A percentile compares a stretch with the other conserved stretches of the same genome.
These are phyloP conservation scores for Drosophila sulfurigaster DNA, from an alignment of 1,140 invertebrate species.

Conservation along the genomic window DNA sequence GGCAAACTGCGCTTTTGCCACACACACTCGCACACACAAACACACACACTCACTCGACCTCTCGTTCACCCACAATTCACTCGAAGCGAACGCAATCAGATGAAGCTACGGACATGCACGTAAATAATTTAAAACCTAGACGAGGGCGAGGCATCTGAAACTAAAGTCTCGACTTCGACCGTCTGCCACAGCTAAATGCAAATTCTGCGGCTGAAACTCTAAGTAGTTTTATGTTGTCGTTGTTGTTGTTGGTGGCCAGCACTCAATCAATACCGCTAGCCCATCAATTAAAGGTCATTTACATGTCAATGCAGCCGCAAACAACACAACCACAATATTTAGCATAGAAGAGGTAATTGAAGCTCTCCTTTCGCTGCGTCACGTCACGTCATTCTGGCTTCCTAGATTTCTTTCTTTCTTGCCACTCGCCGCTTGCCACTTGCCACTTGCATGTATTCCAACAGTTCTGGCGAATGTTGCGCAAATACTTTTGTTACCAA, in stretches of 20 bases:
- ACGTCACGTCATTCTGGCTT: conserved; percentile 67
- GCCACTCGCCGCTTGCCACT: not conserved
- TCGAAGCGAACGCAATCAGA: conserved; percentile 55
- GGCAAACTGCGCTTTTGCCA: conserved; percentile 71
- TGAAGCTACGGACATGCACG: conserved; percentile 60
- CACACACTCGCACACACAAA: not conserved
- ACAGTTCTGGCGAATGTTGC: conserved; percentile 28
- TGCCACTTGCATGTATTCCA: conserved; percentile 34
- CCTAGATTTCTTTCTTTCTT: conserved; percentile 11
- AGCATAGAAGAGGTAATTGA: conserved; percentile 51
- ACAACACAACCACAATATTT: conserved; percentile 42
- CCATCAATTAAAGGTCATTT: conserved; percentile 83
- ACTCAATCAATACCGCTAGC: conserved; percentile 72
- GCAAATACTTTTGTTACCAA: conserved; percentile 67
- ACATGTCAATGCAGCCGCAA: conserved; percentile 73
- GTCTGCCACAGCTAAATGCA: conserved; percentile 13
- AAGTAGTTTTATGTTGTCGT: conserved; percentile 32
- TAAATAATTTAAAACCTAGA: conserved; percentile 75
- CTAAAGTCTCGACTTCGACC: not conserved
- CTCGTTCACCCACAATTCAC: not conserved
- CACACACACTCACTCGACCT: not conserved
- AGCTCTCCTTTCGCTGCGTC: conserved; percentile 47
- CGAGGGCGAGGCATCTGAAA: conserved; percentile 19
- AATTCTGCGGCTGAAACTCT: conserved; percentile 38
- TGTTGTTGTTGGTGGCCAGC: conserved; percentile 8